Conservation (phyloP, 1,140 invertebrate genomes). For the Magallana angulata region DNA sequence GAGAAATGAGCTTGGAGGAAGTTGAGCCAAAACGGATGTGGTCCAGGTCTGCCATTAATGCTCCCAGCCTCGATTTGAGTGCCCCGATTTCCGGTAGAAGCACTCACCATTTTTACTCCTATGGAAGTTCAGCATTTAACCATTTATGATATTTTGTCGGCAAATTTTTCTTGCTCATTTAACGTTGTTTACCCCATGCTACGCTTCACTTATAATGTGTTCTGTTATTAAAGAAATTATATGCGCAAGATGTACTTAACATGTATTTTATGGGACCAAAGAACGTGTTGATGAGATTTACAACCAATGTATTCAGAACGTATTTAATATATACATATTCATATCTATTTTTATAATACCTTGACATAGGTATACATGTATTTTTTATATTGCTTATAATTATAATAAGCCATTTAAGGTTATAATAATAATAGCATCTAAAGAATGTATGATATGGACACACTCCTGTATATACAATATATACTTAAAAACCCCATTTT, state of each 20-base stretch:
- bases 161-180: background rate
- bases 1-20: conserved; percentile 38
- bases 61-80: conserved; percentile 51
- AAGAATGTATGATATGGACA: too few relatives aligned
- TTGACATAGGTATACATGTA: too few relatives aligned
- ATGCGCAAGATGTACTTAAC: conserved; percentile 11
- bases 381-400: too few relatives aligned
- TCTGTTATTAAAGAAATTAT: background rate
- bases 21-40: conserved; percentile 49
- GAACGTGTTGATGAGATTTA: too few relatives aligned
- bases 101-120: conserved; percentile 48
- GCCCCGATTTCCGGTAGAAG: conserved; percentile 46
- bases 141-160: conserved; percentile 41
- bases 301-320: too few relatives aligned
- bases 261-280: too few relatives aligned
- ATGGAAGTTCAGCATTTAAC: conserved; percentile 22
- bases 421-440: too few relatives aligned
- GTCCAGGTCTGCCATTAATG: conserved; percentile 53
- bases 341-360: too few relatives aligned
- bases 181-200: background rate
- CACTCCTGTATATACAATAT: too few relatives aligned
- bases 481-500: too few relatives aligned
- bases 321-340: too few relatives aligned
- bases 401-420: too few relatives aligned
- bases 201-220: conserved; percentile 12